Percentiles rank a stretch among this genome's conserved stretches.
Evolutionary conservation across 2,888 invertebrate species (phyloP).

Genomic region (Drosophila macrospina): DNA sequence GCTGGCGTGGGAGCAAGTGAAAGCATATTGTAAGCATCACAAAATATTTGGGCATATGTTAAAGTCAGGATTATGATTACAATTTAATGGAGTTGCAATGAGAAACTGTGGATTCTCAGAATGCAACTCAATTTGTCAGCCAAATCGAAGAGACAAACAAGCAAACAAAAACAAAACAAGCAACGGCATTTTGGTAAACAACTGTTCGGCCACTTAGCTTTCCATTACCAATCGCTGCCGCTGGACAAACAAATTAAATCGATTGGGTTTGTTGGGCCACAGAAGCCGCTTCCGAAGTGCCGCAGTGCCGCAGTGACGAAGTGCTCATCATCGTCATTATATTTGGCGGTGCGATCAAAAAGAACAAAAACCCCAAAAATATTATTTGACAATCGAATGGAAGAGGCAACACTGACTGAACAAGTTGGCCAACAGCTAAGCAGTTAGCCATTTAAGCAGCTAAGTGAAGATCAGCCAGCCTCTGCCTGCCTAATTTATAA

Average conservation of each 20-base stretch:
- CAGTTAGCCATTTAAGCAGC: constrained; percentile 34
- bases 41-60: constrained; percentile 37
- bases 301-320: too few relatives aligned
- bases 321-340: constrained; percentile 47
- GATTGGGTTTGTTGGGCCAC: constrained; percentile 69
- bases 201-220: constrained; percentile 76
- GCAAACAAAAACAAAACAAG: constrained; percentile 28
- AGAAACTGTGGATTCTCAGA: background rate
- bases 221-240: constrained; percentile 77
- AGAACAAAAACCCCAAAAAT: constrained; percentile 7
- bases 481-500: constrained; percentile 69
- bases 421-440: constrained; percentile 8
- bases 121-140: constrained; percentile 69
- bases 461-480: constrained; percentile 27
- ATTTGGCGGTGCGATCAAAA: constrained; percentile 69
- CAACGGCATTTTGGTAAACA: constrained; percentile 54
- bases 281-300: constrained; percentile 80
- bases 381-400: constrained; percentile 68
- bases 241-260: constrained; percentile 77
- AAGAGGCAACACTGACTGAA: constrained; percentile 7
- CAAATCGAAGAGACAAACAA: constrained; percentile 40
- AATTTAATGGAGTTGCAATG: constrained; percentile 46
- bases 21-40: constrained; percentile 70
- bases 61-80: constrained; percentile 58
- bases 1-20: constrained; percentile 20